Base-by-base conservation (phyloP, 1,140 invertebrate genomes). In the Aphidius ervi region DNA sequence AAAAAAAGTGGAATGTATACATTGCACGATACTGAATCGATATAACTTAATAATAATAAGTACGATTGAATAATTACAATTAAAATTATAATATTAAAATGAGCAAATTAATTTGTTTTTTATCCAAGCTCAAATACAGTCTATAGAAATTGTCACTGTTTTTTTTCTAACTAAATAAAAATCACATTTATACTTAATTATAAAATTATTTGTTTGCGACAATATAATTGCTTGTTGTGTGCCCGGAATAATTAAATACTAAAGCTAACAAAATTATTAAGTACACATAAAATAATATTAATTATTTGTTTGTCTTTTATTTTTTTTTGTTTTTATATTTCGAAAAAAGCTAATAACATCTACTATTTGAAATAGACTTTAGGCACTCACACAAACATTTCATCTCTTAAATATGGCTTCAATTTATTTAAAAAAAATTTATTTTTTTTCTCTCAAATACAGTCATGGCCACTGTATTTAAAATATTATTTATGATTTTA, bases 341-440 rank as follows among this genome's bases (percentile, higher is more conserved):
- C 16, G 16, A 41, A 54, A 20, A 56, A 61, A 62, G 55, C 61
- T 64, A 58, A 46, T 52, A 60, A 61, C 62, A 64, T 58, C 49
- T 52, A 66, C 42, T 54, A 5, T 40, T 41, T 43, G 23, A 59
- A 56, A 56, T 40, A 48, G 62, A 60, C 46, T 61, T 65, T 65
- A 78, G 76, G 77, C 76, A 78, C 77, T 79, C 77, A 74, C 74
- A 75, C 75, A 78, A 73, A 77, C 66, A 72, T 71, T 72, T 74
- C 45, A 61, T 52, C 31, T 70, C 69, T 76, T 65, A 73, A 73
- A 68, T 77, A 79, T 77, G 75, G 74, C 77, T 79, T 76, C 68
- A 58, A 55, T 56, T 54, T 41, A 41, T 41, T 54, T 54, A 16
- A 16, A 16, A 16, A 16, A 16, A 16, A 16, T 0, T 48, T n/a